These are phyloP conservation scores for Serranus cabrilla DNA, from an alignment of 2,797 vertebrate species.

Conservation along the genomic window DNA sequence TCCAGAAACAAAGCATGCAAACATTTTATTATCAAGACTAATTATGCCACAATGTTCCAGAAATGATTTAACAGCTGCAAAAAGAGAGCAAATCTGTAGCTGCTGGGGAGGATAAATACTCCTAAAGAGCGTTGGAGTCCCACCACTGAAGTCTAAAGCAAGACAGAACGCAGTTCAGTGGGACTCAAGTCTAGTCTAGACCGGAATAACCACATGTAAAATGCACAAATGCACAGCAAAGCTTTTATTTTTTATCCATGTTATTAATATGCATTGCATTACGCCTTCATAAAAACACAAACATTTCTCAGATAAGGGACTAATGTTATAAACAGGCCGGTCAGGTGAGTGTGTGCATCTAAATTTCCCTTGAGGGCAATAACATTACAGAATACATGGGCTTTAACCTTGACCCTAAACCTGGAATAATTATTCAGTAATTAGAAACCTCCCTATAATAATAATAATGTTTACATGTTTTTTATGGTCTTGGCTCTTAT, in stretches of 20 bases:
- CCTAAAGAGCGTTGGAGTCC: background rate
- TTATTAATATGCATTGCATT: constrained; percentile 25
- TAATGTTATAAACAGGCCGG: background rate
- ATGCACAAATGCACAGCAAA: constrained; percentile 10
- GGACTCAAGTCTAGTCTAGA: background rate
- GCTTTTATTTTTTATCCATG: background rate
- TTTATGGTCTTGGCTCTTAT: background rate
- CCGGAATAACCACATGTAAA: background rate
- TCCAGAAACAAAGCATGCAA: background rate
- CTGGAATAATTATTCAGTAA: constrained; percentile 19
- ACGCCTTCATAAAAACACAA: background rate
- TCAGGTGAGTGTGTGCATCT: background rate
- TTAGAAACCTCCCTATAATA: constrained; percentile 9
- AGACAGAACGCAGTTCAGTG: background rate
- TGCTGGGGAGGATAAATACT: background rate
- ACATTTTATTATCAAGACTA: constrained; percentile 3
- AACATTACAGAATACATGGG: constrained; percentile 13
- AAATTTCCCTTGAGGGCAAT: constrained; percentile 25
- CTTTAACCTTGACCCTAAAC: constrained; percentile 30
- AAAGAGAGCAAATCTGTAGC: background rate
- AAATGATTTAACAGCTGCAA: background rate
- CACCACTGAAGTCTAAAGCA: background rate
- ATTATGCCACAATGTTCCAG: constrained; percentile 5
- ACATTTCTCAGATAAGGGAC: constrained; percentile 5
- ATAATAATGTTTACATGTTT: background rate